These are phyloP conservation scores for Ophioninae sp. DNA, from an alignment of 2,888 invertebrate species.

Conservation along the genomic window DNA sequence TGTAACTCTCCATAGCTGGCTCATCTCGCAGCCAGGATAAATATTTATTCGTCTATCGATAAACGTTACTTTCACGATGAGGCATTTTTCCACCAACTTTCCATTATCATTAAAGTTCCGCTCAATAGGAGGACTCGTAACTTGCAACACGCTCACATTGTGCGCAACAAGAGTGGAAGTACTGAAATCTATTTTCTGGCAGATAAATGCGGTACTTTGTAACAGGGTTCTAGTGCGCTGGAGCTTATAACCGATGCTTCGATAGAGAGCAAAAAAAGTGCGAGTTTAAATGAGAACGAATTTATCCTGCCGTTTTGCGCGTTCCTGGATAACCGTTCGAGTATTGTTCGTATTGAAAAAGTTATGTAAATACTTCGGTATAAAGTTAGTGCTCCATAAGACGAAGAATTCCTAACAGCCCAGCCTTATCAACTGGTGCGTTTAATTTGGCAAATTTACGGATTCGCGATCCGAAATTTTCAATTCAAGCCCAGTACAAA, in stretches of 20 bases:
- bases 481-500: background rate
- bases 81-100: background rate
- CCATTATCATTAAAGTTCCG: background rate
- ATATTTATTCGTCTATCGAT: background rate
- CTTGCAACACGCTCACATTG: background rate
- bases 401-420: background rate
- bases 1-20: background rate
- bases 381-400: background rate
- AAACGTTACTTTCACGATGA: background rate
- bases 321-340: background rate
- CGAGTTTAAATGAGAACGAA: background rate
- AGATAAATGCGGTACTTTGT: background rate
- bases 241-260: background rate
- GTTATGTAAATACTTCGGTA: conserved; percentile 3
- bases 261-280: background rate
- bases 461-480: background rate
- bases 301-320: background rate
- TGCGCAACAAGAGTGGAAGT: background rate
- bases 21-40: background rate
- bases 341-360: background rate
- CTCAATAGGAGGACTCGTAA: background rate
- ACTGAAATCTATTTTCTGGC: background rate
- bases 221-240: background rate
- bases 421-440: background rate
- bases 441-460: background rate